Conservation (phyloP, 2,888 invertebrate genomes). For the Strigamia transsilvanica region DNA sequence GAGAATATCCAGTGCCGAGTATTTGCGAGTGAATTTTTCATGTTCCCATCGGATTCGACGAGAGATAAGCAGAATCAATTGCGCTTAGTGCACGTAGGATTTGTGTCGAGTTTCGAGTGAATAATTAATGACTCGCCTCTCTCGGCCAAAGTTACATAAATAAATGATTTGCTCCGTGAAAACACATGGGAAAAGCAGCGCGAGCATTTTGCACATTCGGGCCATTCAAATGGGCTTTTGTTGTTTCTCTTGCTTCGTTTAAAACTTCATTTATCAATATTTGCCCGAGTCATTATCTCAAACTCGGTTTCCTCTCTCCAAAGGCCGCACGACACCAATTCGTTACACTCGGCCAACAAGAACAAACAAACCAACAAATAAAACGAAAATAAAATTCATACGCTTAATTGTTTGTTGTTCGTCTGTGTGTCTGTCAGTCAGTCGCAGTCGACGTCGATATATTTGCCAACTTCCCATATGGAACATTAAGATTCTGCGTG, state of each 20-base stretch:
- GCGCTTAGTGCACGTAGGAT: constrained; percentile 39
- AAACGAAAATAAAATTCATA: too few relatives aligned
- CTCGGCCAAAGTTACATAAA: constrained; percentile 43
- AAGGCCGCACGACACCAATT: constrained; percentile 44
- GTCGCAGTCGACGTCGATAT: too few relatives aligned
- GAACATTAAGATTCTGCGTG: too few relatives aligned
- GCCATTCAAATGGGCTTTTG: constrained; percentile 46
- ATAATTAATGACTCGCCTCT: constrained; percentile 33
- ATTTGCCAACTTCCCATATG: too few relatives aligned
- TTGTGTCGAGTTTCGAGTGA: constrained; percentile 47
- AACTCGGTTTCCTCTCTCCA: constrained; percentile 27
- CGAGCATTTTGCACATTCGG: constrained; percentile 21
- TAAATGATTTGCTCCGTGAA: constrained; percentile 39
- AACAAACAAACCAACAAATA: neutral
- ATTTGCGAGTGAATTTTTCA: constrained; percentile 30
- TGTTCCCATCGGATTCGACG: constrained; percentile 22
- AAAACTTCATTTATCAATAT: constrained; percentile 45
- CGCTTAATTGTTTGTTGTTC: too few relatives aligned
- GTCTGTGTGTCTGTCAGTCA: too few relatives aligned
- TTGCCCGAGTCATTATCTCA: constrained; percentile 36
- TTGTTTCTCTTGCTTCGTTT: constrained; percentile 38
- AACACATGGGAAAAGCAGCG: constrained; percentile 11
- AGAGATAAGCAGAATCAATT: constrained; percentile 45
- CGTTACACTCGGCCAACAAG: neutral
- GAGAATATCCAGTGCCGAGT: neutral